Base-by-base conservation (phyloP, 2,888 invertebrate species). In the Lasioglossum vierecki region DNA sequence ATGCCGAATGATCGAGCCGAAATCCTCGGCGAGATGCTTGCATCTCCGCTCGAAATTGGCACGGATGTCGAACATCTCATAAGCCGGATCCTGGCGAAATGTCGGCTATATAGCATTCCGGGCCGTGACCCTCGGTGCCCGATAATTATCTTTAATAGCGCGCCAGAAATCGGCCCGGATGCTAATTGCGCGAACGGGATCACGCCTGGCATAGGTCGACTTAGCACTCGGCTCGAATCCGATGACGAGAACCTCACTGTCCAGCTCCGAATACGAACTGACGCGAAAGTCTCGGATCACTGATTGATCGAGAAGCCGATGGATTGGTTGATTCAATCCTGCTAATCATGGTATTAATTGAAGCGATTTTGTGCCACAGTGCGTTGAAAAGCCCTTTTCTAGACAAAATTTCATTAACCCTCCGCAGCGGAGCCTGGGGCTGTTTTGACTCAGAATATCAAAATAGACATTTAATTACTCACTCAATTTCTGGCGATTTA, bases 101-200 rank as follows among this genome's bases (percentile, higher is more conserved):
- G 80, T 88, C 76, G 84, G 78, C 74, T 80, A 78, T 60, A 57
- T 53, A 83, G 82, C 77, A 86, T 87, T 80, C 83, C 76, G 53
- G 60, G 74, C 60, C 77, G 35, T 68, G 71, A 82, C 80, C 83
- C 89, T 74, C 79, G 76, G 81, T 71, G 76, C 79, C 15, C 71
- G 68, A 82, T 85, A 87, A 89, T 89, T 89, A 89, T 88, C 84
- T 89, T 84, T 85, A 83, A 86, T 84, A 79, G 84, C 77, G 44
- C 41, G 79, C 63, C 85, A 74, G 88, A 82, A 68, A 63, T 63
- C 84, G 85, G 79, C 80, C 88, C 83, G 83, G 77, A 86, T 85
- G 84, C 84, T 91, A 89, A 90, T 91, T 87, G 87, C 83, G 84
- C 83, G 79, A 80, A 79, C 84, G 72, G 73, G 63, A 71, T 78